A percentile compares a stretch with the other conserved stretches of the same genome.
These are phyloP conservation scores for Melinopterus prodromus DNA, from an alignment of 2,888 invertebrate species.

Conservation along the genomic window DNA sequence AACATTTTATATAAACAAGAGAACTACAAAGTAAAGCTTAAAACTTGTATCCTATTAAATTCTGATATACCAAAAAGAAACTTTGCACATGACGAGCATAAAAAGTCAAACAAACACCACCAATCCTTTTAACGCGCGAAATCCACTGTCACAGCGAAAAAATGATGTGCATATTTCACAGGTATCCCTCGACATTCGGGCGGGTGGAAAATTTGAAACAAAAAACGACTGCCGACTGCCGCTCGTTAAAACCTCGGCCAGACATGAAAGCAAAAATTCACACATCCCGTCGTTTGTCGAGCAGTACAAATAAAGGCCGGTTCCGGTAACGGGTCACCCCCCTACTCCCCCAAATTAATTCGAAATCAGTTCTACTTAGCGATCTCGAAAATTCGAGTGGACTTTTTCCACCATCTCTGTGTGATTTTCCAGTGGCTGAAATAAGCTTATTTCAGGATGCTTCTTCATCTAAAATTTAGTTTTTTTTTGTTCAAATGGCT, in stretches of 20 bases:
- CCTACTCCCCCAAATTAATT: background rate
- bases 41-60: no score
- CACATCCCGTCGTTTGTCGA: background rate
- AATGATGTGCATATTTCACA: background rate
- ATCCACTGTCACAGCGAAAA: background rate
- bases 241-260: background rate
- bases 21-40: no score
- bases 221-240: background rate
- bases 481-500: no score
- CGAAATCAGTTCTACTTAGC: background rate
- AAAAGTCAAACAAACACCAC: background rate
- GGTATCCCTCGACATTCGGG: background rate
- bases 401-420: background rate
- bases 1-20: no score
- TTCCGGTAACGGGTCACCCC: background rate
- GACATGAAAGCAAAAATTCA: slow-evolving; percentile 4
- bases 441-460: no score
- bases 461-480: no score
- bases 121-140: background rate
- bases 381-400: background rate
- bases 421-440: background rate
- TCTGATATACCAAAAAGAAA: no score
- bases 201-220: background rate
- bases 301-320: background rate
- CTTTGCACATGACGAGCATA: background rate